Percentiles rank a stretch among this genome's conserved stretches.
Evolutionary conservation across 1,140 invertebrate species (phyloP).

Genomic region (Oryzaephilus surinamensis): DNA sequence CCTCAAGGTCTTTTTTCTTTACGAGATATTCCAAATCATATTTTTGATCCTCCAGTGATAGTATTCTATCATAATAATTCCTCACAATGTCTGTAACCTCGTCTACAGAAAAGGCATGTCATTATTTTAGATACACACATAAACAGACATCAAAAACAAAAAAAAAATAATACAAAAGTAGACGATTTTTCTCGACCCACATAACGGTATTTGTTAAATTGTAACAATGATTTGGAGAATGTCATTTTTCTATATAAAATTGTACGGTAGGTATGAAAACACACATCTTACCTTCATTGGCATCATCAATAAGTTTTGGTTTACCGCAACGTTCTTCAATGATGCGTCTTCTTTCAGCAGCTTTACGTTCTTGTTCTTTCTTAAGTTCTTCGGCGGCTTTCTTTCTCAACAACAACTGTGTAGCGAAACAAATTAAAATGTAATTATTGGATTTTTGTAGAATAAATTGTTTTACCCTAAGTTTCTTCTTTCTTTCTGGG

Average conservation of each 20-base stretch:
- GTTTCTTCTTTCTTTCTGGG: slow-evolving; percentile 96
- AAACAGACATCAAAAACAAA: slow-evolving; percentile 10
- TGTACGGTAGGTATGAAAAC: too few relatives aligned
- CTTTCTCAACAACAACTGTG: slow-evolving; percentile 91
- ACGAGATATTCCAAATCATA: slow-evolving; percentile 98
- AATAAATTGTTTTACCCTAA: slow-evolving; percentile 66
- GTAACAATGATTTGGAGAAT: neutral
- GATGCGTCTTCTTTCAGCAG: slow-evolving; percentile 92
- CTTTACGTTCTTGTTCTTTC: slow-evolving; percentile 98
- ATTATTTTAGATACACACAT: neutral
- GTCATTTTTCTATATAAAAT: too few relatives aligned
- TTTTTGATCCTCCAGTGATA: slow-evolving; percentile 84
- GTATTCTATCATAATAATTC: slow-evolving; percentile 82
- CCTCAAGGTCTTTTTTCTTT: slow-evolving; percentile 95
- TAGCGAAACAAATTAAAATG: neutral
- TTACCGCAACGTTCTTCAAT: slow-evolving; percentile 92
- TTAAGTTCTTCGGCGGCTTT: slow-evolving; percentile 99
- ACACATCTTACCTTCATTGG: slow-evolving; percentile 82
- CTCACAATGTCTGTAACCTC: slow-evolving; percentile 72
- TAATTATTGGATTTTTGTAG: neutral
- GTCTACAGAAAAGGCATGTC: slow-evolving; percentile 41
- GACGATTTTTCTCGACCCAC: neutral
- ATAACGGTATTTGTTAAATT: neutral
- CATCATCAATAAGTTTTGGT: slow-evolving; percentile 79
- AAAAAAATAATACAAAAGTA: neutral